Evolutionary conservation across 2,888 invertebrate species (phyloP).

Genomic region (Lysandra bellargus): DNA sequence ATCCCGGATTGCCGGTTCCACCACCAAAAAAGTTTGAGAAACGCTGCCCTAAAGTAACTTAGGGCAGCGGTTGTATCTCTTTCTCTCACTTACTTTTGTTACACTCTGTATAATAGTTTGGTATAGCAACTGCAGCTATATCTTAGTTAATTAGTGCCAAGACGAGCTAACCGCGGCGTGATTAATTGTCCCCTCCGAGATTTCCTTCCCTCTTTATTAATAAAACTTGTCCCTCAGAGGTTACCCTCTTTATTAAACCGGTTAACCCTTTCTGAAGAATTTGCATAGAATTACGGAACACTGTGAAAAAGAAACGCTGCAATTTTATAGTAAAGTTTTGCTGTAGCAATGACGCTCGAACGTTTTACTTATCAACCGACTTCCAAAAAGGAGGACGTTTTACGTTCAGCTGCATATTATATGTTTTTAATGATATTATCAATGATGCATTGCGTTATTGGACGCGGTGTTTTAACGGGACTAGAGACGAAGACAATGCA

Average conservation of each 20-base stretch:
- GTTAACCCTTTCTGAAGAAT: conserved; percentile 8
- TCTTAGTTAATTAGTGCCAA: not conserved
- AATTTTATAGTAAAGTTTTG: not conserved
- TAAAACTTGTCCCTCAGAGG: conserved; percentile 4
- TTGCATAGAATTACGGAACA: not conserved
- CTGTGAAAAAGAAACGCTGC: not conserved
- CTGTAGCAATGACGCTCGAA: too few species aligned
- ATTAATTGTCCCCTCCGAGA: conserved; percentile 3
- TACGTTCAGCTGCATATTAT: too few species aligned
- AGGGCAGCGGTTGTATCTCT: too few species aligned
- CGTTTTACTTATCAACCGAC: too few species aligned
- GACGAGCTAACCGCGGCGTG: not conserved
- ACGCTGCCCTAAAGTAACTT: too few species aligned
- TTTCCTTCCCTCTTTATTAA: not conserved
- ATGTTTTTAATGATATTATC: too few species aligned
- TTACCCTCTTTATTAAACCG: not conserved
- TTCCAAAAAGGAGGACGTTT: too few species aligned
- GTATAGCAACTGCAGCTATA: not conserved
- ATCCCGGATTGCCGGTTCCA: too few species aligned
- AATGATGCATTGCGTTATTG: too few species aligned
- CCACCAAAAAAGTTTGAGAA: too few species aligned
- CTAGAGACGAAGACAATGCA: too few species aligned
- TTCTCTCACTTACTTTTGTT: not conserved
- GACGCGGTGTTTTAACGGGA: too few species aligned
- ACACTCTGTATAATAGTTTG: not conserved